Evolutionary conservation across 1,140 invertebrate species (phyloP), one percentile per base, ranked within the genome.

Genomic region (Colletes latitarsis): DNA sequence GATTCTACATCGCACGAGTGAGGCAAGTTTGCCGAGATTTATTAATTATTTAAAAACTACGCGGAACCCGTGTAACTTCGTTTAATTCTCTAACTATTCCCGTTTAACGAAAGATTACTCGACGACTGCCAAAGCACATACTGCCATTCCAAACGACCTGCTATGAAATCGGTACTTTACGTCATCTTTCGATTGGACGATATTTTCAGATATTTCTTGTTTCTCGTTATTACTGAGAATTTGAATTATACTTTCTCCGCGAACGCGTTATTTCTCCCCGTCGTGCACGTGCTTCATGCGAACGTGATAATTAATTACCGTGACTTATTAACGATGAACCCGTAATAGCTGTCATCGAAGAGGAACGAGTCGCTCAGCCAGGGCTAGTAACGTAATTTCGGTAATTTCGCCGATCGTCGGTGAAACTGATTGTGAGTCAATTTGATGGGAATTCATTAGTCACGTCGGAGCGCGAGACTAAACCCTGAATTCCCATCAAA

Each of bases 291-390:
- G 57, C 1, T 21, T 58, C 39, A 6, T 15, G 21, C 55, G 12
- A 52, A 12, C 12, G 71, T 52, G 49, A 71, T 81, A 81, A 81
- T 81, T 83, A 83, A 83, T 84, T 66, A 66, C 10, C 55, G 8
- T 55, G 55, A 64, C 10, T 67, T 58, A 62, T 57, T 68, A 63
- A 68, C 53, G 69, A 72, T 55, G 62, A 52, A 43, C 53, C 52
- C 30, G 49, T 58, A 41, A 52, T 58, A 19, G 41, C 14, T 4
- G 21, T 15, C 66, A 19, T 49, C 9, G 30, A n/a, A 72, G 57
- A 70, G 52, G 4, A 43, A 10, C 6, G 15, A 17, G 17, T 6
- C 30, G 53, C 19, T 64, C 30, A 49, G 30, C 46, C 17, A 21
- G 12, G 39, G 43, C 19, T 30, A 17, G n/a, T 55, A 77, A 75